A percentile compares a stretch with the other conserved stretches of the same genome.
Evolutionary conservation across 2,113 vertebrate genomes (phyloP).

Genomic region (Clinocottus analis): DNA sequence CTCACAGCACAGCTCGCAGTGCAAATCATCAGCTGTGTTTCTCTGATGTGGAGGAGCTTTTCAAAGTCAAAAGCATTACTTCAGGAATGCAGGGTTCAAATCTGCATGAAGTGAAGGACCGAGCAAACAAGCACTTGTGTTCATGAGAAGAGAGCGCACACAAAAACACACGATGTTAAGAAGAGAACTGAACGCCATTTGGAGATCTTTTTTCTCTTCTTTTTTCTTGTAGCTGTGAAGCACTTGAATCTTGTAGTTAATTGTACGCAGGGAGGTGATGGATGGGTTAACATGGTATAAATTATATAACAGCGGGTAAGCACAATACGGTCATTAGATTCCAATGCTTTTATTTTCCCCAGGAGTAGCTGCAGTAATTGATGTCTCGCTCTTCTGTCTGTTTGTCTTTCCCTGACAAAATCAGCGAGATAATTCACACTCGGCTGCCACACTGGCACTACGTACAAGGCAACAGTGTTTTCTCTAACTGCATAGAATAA

Average conservation of each 20-base stretch:
- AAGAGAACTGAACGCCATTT: conserved; percentile 35
- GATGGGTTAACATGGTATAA: conserved; percentile 79
- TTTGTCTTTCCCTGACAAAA: conserved; percentile 74
- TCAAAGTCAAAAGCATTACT: conserved; percentile 75
- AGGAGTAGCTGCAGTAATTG: conserved; percentile 76
- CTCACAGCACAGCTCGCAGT: conserved; percentile 77
- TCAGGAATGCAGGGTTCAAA: conserved; percentile 69
- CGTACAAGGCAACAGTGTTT: conserved; percentile 60
- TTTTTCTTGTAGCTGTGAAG: conserved; percentile 20
- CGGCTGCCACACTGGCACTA: conserved; percentile 57
- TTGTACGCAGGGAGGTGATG: conserved; percentile 62
- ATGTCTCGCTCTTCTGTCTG: conserved; percentile 74
- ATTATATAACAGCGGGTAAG: conserved; percentile 79
- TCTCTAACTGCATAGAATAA: conserved; percentile 38
- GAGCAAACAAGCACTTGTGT: conserved; percentile 62
- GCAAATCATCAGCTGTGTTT: conserved; percentile 76
- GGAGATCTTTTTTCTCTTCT: not conserved
- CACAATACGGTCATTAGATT: conserved; percentile 78
- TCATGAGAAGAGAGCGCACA: conserved; percentile 35
- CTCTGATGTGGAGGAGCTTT: conserved; percentile 77
- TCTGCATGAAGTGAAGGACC: conserved; percentile 65
- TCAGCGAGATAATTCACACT: conserved; percentile 72
- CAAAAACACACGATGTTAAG: conserved; percentile 46
- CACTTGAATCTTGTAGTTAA: conserved; percentile 60
- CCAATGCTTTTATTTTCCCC: conserved; percentile 78